Base-by-base conservation (phyloP, 2,113 vertebrate species). In the Pyxicephalus adspersus region DNA sequence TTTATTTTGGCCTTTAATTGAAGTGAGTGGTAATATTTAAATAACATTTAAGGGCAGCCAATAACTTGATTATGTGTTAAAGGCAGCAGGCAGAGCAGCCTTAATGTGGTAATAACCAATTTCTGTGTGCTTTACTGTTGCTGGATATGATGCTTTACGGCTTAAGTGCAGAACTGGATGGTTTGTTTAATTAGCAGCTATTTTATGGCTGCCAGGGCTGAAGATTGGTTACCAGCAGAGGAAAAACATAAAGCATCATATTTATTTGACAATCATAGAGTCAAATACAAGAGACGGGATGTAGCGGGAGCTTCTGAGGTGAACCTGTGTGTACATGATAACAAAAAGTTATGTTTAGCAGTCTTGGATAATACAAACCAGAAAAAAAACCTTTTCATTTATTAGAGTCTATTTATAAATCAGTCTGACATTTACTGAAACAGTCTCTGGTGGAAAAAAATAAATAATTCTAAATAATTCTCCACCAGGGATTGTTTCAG, bases 31-130 rank as follows among this genome's bases (percentile, higher is more conserved):
- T 63, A 51, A 38, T 26, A 38, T 20, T 75, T 71, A 68, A 85
- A 85, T 83, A 78, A 64, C 83, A 84, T 83, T 90, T 89, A 85
- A 83, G 86, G 88, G 87, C 77, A 86, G 83, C 85, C 88, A 85
- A 67, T 79, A 87, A 85, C 84, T 87, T 78, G 85, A 86, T 89
- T 87, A 87, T 88, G 86, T 81, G 86, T 86, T 90, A 89, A 86
- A 86, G 85, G 86, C 85, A 86, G 77, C 76, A 85, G 86, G 79
- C 86, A 85, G 83, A 88, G 85, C 84, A 25, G 0, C 60, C 83
- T 84, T 85, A 85, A 87, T 84, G 73, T 83, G 86, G 86, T 87
- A 87, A 89, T 84, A 78, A 86, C 83, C 83, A 52, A 58, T 87
- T 89, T 84, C 87, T 87, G 67, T 83, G 85, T 71, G 19, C 51